A percentile compares a stretch with the other conserved stretches of the same genome.
Evolutionary conservation across 2,888 invertebrate species (phyloP).

Genomic region (Polymixis lichenea): DNA sequence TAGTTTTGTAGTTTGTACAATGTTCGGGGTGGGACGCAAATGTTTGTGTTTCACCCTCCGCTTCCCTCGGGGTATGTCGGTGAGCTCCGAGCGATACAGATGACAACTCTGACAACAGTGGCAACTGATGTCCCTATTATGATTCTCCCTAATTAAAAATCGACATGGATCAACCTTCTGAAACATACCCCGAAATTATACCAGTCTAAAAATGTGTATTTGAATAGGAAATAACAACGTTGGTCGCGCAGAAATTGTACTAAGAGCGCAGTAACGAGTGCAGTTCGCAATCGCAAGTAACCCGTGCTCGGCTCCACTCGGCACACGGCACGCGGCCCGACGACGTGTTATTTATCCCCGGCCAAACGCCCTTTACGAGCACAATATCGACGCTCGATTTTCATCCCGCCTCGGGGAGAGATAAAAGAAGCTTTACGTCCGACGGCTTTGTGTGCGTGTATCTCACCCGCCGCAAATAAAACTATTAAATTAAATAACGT

Average conservation of each 20-base stretch:
- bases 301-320: slow-evolving; percentile 58
- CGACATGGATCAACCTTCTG: slow-evolving; percentile 4
- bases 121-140: slow-evolving; percentile 24
- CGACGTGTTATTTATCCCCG: slow-evolving; percentile 84
- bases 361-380: slow-evolving; percentile 82
- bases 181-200: neutral
- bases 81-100: slow-evolving; percentile 35
- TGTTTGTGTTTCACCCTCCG: slow-evolving; percentile 43
- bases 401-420: slow-evolving; percentile 81
- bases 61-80: slow-evolving; percentile 24
- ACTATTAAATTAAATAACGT: slow-evolving; percentile 79
- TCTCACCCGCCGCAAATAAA: slow-evolving; percentile 73
- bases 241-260: slow-evolving; percentile 26
- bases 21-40: slow-evolving; percentile 39
- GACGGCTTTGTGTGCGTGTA: slow-evolving; percentile 67
- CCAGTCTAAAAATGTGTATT: neutral
- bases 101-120: slow-evolving; percentile 43
- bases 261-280: slow-evolving; percentile 42
- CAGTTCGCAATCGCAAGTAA: slow-evolving; percentile 52
- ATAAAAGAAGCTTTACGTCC: slow-evolving; percentile 77
- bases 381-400: slow-evolving; percentile 84
- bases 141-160: slow-evolving; percentile 18
- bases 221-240: slow-evolving; percentile 29
- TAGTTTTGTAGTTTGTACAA: slow-evolving; percentile 42
- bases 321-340: slow-evolving; percentile 69